phyloP scores from a whole-genome alignment of 2,888 invertebrate species.

The Branchellion lobata region DNA sequence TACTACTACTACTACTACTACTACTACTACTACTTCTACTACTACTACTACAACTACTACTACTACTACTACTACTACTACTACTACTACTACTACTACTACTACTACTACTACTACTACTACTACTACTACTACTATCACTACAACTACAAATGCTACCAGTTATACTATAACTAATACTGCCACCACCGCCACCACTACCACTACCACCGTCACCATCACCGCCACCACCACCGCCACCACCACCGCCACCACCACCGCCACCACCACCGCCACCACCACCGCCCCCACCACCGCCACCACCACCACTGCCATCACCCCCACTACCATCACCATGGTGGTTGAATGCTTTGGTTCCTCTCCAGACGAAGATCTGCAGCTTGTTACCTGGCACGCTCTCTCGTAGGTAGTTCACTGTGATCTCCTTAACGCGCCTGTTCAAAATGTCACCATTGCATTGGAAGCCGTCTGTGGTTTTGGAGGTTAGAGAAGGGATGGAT shows the following conservation, averaged over 20 bases:
- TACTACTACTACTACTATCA: constrained; percentile 1
- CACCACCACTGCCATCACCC: neutral
- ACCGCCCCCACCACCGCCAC: neutral
- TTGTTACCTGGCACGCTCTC: constrained; percentile 56
- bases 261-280: neutral
- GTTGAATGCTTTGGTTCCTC: neutral
- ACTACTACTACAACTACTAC: constrained; percentile 13
- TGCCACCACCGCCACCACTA: neutral
- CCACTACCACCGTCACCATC: neutral
- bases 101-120: constrained; percentile 26
- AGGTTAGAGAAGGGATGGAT: neutral
- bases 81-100: constrained; percentile 27
- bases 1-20: constrained; percentile 20
- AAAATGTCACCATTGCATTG: constrained; percentile 50
- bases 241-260: neutral
- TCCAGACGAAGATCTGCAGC: constrained; percentile 38
- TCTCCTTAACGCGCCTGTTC: constrained; percentile 52
- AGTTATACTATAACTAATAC: neutral
- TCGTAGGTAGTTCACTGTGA: constrained; percentile 55
- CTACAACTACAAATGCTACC: constrained; percentile 19
- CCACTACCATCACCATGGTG: neutral
- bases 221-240: neutral
- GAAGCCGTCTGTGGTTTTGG: constrained; percentile 17
- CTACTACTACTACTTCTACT: constrained; percentile 12
- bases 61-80: constrained; percentile 22